These are phyloP conservation scores for Drosophila punjabiensis DNA, from an alignment of 1,140 invertebrate genomes.

Conservation along the genomic window DNA sequence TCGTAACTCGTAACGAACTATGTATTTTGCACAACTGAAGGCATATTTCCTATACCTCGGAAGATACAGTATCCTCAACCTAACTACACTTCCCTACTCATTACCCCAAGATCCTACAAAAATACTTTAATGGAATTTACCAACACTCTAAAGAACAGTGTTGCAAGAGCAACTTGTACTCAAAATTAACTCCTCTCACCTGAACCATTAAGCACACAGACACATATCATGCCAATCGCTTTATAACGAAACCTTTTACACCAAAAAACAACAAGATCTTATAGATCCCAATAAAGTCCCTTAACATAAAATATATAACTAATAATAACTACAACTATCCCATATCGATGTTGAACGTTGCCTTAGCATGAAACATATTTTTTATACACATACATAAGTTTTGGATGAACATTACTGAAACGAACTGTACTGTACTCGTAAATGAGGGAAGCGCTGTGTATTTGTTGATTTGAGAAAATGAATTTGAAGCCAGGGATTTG, in stretches of 20 bases:
- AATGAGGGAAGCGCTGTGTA: conserved; percentile 58
- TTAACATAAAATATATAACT: conserved; percentile 37
- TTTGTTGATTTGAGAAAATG: conserved; percentile 61
- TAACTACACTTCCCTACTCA: conserved; percentile 1
- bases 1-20: conserved; percentile 7
- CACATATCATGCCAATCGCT: conserved; percentile 51
- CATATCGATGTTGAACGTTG: conserved; percentile 85
- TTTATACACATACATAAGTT: conserved; percentile 69
- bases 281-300: conserved; percentile 16
- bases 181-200: not conserved
- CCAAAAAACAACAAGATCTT: conserved; percentile 14
- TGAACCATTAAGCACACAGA: conserved; percentile 26
- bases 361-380: conserved; percentile 82
- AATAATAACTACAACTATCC: conserved; percentile 59
- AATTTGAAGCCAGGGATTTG: conserved; percentile 64
- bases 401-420: conserved; percentile 69
- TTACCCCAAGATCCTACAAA: not conserved
- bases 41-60: conserved; percentile 15
- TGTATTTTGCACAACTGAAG: conserved; percentile 14
- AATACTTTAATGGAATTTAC: not conserved
- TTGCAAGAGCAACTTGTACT: not conserved
- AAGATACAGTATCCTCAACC: not conserved
- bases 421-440: conserved; percentile 54
- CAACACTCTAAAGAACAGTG: not conserved
- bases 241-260: conserved; percentile 51